Percentiles rank a stretch among this genome's conserved stretches.
These are phyloP conservation scores for Drosophila conformis DNA, from an alignment of 2,888 invertebrate genomes.

Conservation along the genomic window DNA sequence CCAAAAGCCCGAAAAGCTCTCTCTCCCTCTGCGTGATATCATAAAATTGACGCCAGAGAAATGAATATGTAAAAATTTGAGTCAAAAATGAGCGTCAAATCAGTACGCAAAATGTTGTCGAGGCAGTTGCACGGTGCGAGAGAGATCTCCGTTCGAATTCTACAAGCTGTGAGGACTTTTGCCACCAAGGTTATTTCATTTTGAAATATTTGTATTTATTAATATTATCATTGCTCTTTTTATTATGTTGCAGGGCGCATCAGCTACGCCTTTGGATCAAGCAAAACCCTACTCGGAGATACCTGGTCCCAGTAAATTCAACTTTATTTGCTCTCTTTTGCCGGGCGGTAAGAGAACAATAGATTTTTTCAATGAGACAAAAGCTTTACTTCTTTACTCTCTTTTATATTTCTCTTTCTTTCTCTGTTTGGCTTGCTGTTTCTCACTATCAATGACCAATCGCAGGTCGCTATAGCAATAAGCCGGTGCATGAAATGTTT, in stretches of 20 bases:
- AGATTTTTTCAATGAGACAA: conserved; percentile 19
- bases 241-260: conserved; percentile 19
- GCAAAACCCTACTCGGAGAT: conserved; percentile 74
- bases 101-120: conserved; percentile 69
- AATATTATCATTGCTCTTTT: background rate
- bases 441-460: conserved; percentile 19
- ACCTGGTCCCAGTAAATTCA: conserved; percentile 75
- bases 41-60: conserved; percentile 8
- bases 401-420: background rate
- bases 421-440: background rate
- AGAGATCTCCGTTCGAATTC: conserved; percentile 28
- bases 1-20: conserved; percentile 63
- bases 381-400: conserved; percentile 13
- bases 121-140: conserved; percentile 26
- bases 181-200: conserved; percentile 27
- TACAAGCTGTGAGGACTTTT: conserved; percentile 22
- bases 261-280: conserved; percentile 38
- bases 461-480: conserved; percentile 58
- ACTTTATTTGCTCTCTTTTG: conserved; percentile 66
- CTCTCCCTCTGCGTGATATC: conserved; percentile 9
- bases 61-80: conserved; percentile 22
- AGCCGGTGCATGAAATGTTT: conserved; percentile 61
- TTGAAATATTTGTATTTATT: background rate
- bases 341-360: conserved; percentile 73
- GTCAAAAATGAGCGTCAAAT: conserved; percentile 14